Evolutionary conservation across 92 coral and sea anemone genomes (phyloP).

Genomic region (Umimayanthus chanpuru): DNA sequence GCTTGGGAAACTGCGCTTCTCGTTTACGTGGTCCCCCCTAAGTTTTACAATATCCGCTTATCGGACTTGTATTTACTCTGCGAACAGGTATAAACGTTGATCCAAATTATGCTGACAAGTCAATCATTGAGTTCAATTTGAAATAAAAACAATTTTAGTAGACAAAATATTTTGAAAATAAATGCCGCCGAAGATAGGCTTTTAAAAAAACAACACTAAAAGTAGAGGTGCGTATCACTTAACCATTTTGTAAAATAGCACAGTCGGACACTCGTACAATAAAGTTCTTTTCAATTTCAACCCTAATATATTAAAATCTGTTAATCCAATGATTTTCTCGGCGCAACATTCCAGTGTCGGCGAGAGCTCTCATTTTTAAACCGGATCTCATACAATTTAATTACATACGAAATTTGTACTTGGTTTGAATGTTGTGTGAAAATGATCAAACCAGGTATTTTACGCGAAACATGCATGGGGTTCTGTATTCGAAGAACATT

Average conservation of each 20-base stretch:
- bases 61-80: neutral
- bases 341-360: neutral
- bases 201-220: neutral
- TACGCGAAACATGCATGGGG: neutral
- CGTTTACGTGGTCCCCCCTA: too few relatives aligned
- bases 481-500: neutral
- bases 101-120: neutral
- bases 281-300: too few relatives aligned
- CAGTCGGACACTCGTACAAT: neutral
- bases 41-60: neutral
- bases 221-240: too few relatives aligned
- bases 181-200: neutral
- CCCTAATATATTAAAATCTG: neutral
- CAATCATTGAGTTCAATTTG: neutral
- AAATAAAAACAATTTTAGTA: neutral
- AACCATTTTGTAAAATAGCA: too few relatives aligned
- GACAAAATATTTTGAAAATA: neutral
- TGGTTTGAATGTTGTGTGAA: neutral
- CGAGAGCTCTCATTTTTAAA: neutral
- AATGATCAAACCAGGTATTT: neutral
- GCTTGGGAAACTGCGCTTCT: too few relatives aligned
- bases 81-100: neutral
- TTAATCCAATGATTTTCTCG: neutral
- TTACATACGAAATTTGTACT: neutral
- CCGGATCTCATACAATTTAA: neutral